Percentiles rank a stretch among this genome's conserved stretches.
Evolutionary conservation across 2,113 vertebrate genomes (phyloP).

Genomic region (Aramus guarauna): DNA sequence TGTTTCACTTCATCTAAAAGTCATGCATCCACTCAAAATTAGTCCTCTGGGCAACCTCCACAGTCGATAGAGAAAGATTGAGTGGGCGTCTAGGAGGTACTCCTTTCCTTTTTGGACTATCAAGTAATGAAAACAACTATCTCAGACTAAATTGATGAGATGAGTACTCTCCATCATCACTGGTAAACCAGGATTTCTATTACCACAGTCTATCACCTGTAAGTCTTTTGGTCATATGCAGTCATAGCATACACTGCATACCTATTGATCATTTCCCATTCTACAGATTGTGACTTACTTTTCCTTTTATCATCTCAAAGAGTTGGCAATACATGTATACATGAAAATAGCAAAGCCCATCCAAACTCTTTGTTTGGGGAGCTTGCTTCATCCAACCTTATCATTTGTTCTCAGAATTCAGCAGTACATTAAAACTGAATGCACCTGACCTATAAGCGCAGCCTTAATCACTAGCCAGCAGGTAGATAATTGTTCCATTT

Average conservation of each 20-base stretch:
- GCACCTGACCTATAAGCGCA: background rate
- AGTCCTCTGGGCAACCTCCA: background rate
- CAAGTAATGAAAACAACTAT: background rate
- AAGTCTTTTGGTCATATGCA: background rate
- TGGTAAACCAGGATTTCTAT: background rate
- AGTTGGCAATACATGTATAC: background rate
- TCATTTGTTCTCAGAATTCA: background rate
- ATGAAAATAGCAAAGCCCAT: background rate
- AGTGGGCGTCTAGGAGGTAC: background rate
- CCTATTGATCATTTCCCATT: accelerated
- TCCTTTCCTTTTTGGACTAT: background rate
- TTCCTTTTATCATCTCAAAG: background rate
- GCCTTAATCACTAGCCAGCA: background rate
- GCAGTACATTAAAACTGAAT: background rate
- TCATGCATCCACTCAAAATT: accelerated
- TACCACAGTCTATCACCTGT: background rate
- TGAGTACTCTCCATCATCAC: background rate
- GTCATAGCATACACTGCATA: background rate
- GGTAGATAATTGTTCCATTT: background rate
- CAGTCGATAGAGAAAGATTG: background rate
- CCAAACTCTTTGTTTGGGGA: background rate
- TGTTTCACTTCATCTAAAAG: background rate
- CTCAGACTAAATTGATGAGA: background rate
- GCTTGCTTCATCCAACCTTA: background rate
- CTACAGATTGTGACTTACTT: background rate